Conservation (phyloP, 2,888 invertebrate genomes). For the Dione vanillae region DNA sequence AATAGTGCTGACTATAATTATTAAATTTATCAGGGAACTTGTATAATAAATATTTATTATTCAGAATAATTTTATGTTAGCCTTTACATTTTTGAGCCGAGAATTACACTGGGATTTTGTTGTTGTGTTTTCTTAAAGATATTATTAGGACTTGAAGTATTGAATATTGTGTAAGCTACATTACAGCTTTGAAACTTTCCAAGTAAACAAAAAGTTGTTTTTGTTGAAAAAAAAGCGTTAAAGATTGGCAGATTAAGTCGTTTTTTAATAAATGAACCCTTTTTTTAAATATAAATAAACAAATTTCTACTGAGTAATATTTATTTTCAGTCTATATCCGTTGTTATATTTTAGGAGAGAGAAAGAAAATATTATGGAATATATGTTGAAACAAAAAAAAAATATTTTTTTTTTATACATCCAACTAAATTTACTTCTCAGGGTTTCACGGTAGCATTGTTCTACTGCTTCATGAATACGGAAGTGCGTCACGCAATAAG, state of each 20-base stretch:
- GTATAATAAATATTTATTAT: neutral
- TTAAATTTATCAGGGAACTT: neutral
- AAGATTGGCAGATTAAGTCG: too few species aligned
- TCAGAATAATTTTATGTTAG: neutral
- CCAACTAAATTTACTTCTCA: conserved; percentile 64
- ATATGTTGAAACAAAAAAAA: too few species aligned
- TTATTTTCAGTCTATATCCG: too few species aligned
- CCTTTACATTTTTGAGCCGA: neutral
- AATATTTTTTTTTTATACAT: neutral
- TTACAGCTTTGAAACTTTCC: neutral
- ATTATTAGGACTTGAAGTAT: conserved; percentile 5
- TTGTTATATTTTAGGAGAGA: too few species aligned
- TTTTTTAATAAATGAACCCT: too few species aligned
- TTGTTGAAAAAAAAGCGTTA: neutral
- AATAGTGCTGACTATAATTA: neutral
- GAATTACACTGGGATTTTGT: conserved; percentile 4
- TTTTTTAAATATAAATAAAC: too few species aligned
- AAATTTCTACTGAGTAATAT: too few species aligned
- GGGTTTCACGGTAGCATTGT: conserved; percentile 95
- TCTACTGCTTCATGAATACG: conserved; percentile 96
- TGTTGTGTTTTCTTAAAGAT: conserved; percentile 13
- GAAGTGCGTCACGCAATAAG: conserved; percentile 94
- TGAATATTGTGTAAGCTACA: conserved; percentile 11
- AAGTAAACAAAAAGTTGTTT: neutral
- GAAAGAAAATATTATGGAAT: too few species aligned